A percentile compares a stretch with the other conserved stretches of the same genome.
Conservation (phyloP, 2,888 invertebrate species). For the Ophioninae sp. region DNA sequence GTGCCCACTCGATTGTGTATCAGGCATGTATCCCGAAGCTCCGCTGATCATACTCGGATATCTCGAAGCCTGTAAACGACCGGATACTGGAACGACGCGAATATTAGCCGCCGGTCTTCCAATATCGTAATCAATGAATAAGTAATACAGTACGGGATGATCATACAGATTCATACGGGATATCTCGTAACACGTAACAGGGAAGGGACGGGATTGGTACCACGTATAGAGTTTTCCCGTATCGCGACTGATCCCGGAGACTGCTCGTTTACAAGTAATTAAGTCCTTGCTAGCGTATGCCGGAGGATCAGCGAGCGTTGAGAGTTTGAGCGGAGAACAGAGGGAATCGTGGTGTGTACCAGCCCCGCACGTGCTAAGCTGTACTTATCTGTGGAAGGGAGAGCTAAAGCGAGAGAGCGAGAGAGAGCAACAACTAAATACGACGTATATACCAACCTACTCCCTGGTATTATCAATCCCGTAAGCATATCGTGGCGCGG, state of each 20-base stretch:
- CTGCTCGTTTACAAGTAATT: constrained; percentile 73
- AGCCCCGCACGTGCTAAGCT: constrained; percentile 65
- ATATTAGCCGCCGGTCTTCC: neutral
- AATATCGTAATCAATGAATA: constrained; percentile 45
- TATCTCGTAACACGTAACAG: constrained; percentile 18
- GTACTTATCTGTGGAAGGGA: constrained; percentile 67
- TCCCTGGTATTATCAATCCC: constrained; percentile 73
- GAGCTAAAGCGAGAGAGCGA: constrained; percentile 4
- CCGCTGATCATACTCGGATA: constrained; percentile 7
- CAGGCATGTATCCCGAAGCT: neutral
- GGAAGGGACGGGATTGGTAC: neutral
- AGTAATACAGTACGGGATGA: neutral
- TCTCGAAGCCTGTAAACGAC: constrained; percentile 25
- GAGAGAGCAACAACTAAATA: neutral
- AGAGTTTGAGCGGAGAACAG: constrained; percentile 39
- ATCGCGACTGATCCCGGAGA: constrained; percentile 50
- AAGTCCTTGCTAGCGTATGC: constrained; percentile 62
- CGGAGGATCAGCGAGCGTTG: constrained; percentile 21
- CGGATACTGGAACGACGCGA: constrained; percentile 30
- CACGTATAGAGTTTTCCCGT: constrained; percentile 1
- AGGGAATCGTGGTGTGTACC: constrained; percentile 32
- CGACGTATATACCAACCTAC: constrained; percentile 35
- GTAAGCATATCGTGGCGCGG: constrained; percentile 73
- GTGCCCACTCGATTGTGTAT: neutral
- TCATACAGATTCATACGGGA: neutral